Conservation (phyloP, 2,888 invertebrate genomes). For the Tanytarsus gracilentus region DNA sequence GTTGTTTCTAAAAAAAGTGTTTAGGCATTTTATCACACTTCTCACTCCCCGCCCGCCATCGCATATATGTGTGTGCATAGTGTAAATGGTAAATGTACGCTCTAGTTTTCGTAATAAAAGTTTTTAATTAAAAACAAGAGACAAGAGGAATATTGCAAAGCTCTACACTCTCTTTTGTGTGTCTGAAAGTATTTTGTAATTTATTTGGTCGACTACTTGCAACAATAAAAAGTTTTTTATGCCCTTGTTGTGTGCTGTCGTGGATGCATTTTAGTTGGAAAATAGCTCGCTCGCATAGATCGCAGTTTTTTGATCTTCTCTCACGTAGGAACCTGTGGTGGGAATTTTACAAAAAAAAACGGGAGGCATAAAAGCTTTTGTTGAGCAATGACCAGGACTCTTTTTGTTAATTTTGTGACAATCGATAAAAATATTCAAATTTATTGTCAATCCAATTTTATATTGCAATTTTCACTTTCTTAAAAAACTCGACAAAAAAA, state of each 20-base stretch:
- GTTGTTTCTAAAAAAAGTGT: constrained; percentile 6
- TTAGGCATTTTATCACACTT: constrained; percentile 10
- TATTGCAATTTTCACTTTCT: too few relatives aligned
- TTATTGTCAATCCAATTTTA: too few relatives aligned
- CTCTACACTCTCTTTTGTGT: constrained; percentile 11
- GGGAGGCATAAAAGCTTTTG: too few relatives aligned
- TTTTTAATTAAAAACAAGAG: constrained; percentile 26
- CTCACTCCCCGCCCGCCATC: neutral
- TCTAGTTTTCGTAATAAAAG: constrained; percentile 24
- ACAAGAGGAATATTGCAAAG: constrained; percentile 19
- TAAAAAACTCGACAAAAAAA: too few relatives aligned
- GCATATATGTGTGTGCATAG: too few relatives aligned
- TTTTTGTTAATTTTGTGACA: too few relatives aligned
- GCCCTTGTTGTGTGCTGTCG: too few relatives aligned
- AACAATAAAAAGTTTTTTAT: constrained; percentile 16
- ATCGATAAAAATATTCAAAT: too few relatives aligned
- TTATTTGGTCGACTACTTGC: constrained; percentile 20
- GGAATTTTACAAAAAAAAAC: neutral
- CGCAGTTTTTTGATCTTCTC: constrained; percentile 10
- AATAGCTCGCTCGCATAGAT: neutral
- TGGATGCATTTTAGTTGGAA: neutral
- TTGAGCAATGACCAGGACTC: too few relatives aligned
- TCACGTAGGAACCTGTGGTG: neutral
- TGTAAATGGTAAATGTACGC: constrained; percentile 19
- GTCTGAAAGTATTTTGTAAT: constrained; percentile 23